Conservation (phyloP, 2,888 invertebrate genomes). For the Cloeon dipterum region DNA sequence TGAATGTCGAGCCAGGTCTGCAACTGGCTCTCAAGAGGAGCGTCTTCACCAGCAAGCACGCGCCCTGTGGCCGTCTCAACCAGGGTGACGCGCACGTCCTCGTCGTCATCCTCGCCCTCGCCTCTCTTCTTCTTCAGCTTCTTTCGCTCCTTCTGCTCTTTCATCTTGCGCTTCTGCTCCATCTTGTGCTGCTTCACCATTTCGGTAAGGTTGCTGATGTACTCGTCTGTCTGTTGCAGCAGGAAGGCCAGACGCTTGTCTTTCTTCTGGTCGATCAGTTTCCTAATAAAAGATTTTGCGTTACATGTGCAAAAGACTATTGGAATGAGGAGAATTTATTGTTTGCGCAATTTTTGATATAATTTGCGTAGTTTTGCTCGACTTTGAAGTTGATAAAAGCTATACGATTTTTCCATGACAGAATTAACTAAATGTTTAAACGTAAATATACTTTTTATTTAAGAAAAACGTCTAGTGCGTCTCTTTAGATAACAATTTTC, state of each 20-base stretch:
- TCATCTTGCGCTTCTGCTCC: conserved; percentile 22
- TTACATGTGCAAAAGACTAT: too few relatives aligned
- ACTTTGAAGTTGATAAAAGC: too few relatives aligned
- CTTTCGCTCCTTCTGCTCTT: conserved; percentile 19
- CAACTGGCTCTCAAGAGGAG: conserved; percentile 21
- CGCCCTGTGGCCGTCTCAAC: conserved; percentile 13
- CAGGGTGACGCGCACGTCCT: conserved; percentile 10
- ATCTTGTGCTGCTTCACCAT: conserved; percentile 25
- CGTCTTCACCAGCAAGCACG: conserved; percentile 19
- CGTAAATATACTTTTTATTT: too few relatives aligned
- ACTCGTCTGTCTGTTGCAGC: conserved; percentile 35
- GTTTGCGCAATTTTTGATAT: too few relatives aligned
- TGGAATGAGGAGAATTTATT: too few relatives aligned
- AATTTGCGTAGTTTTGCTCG: too few relatives aligned
- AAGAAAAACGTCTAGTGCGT: too few relatives aligned
- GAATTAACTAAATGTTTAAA: background rate
- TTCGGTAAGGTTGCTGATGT: conserved; percentile 29
- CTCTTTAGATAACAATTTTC: too few relatives aligned
- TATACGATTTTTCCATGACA: too few relatives aligned
- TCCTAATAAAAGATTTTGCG: conserved; percentile 17
- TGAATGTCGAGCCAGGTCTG: conserved; percentile 22
- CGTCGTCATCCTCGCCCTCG: conserved; percentile 6
- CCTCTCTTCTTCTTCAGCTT: conserved; percentile 8
- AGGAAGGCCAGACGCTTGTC: conserved; percentile 35
- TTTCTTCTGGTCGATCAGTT: conserved; percentile 39